Percentiles rank a stretch among this genome's conserved stretches.
phyloP scores from a whole-genome alignment of 2,113 vertebrate genomes.

The Sinocyclocheilus anshuiensis region DNA sequence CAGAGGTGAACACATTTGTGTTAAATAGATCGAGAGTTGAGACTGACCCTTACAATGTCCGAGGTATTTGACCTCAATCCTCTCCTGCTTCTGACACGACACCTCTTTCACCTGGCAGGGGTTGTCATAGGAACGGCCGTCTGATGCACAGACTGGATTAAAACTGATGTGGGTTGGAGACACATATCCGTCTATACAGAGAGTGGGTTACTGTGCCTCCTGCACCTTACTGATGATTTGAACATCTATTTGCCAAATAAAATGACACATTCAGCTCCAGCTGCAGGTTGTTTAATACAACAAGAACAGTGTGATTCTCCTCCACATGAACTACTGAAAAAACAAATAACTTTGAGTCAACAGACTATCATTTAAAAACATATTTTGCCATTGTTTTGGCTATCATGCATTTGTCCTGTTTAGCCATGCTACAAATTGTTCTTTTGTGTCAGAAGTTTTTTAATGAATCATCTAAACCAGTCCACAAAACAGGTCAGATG shows the following conservation, averaged over 20 bases:
- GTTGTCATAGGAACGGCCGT: too few species aligned
- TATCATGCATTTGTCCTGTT: neutral
- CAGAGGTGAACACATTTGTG: neutral
- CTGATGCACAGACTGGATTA: constrained; percentile 88
- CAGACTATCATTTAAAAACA: neutral
- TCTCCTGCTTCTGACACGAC: constrained; percentile 99
- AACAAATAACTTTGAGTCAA: neutral
- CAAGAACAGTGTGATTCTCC: neutral
- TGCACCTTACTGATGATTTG: neutral
- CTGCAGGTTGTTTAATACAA: neutral
- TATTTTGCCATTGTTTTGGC: too few species aligned
- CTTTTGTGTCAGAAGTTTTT: neutral
- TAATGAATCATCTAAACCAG: neutral
- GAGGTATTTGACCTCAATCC: constrained; percentile 98
- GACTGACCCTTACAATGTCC: constrained; percentile 97
- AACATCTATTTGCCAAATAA: neutral
- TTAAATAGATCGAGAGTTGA: neutral
- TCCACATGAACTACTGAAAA: neutral
- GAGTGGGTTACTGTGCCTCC: neutral
- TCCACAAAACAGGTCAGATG: neutral
- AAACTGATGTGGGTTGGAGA: constrained; percentile 67
- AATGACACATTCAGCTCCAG: neutral
- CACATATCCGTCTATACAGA: neutral
- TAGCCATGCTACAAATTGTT: neutral
- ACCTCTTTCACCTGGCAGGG: constrained; percentile 81